Base-by-base conservation (phyloP, 2,797 vertebrate genomes). In the Lagocephalus sceleratus region DNA sequence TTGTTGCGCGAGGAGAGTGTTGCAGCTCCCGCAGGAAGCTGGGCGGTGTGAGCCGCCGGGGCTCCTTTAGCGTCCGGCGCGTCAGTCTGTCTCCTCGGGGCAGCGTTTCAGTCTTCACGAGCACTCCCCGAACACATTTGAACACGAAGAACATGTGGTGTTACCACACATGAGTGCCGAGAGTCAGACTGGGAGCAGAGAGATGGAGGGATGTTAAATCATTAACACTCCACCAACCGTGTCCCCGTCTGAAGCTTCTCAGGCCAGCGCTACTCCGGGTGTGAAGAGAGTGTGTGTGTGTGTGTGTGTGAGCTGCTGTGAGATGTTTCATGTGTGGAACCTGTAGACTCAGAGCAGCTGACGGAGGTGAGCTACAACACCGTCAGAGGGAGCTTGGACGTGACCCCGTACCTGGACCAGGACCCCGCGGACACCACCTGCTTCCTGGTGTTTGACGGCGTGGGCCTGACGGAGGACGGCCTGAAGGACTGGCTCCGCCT, bases 401-500 rank as follows among this genome's bases (percentile, higher is more conserved):
- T 97, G 1, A 39, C 84, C 57, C 90, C 91, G 0, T 78, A 90
- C 57, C 77, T 14, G 39, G 76, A 85, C 3, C 85, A 84, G 23
- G 40, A 66, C 48, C 75, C 84, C 56, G 73, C 42, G 0, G 62
- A 63, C 14, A 78, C 82, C 23, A 21, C 90, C 61, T 92, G 75
- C 70, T 94, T 93, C 89, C 89, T 99, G 25, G 71, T 95, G 45
- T 95, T 97, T 69, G 80, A 94, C 15, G 95, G 96, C 41, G 93
- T 95, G 53, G 92, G 90, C 55, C 90, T 99, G 53, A 91, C 92
- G 20, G 92, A 94, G 78, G 93, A 94, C 0, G 88, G 84, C 12
- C 76, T 98, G 38, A 96, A 96, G 83, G 92, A 94, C 66, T 98
- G 96, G 97, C 92, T 99, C 47, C 87, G 94, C 52, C 91, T 93